Evolutionary conservation across 1,140 invertebrate genomes (phyloP).

Genomic region (Dryas iulia): DNA sequence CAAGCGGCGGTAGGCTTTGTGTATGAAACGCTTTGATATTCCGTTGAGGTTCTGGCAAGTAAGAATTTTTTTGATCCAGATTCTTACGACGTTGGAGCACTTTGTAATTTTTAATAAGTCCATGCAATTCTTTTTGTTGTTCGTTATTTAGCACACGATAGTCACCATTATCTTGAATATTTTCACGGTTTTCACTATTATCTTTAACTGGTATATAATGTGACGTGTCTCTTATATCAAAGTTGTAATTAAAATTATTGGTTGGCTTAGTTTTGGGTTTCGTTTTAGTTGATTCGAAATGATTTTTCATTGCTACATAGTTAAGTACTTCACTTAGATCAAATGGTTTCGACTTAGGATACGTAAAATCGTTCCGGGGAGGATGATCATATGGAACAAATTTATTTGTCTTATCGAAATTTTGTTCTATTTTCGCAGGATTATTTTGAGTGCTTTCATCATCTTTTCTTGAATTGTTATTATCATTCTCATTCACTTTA

Average conservation of each 20-base stretch:
- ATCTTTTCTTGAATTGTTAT: slow-evolving; percentile 26
- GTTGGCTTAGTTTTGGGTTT: slow-evolving; percentile 44
- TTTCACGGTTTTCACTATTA: slow-evolving; percentile 25
- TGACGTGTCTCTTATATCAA: slow-evolving; percentile 31
- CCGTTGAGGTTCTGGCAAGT: slow-evolving; percentile 40
- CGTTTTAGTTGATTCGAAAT: slow-evolving; percentile 65
- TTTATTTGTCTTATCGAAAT: slow-evolving; percentile 50
- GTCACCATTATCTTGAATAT: slow-evolving; percentile 31
- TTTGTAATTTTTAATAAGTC: slow-evolving; percentile 72
- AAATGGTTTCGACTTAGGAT: slow-evolving; percentile 44
- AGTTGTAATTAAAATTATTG: slow-evolving; percentile 31
- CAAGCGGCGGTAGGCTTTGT: slow-evolving; percentile 58
- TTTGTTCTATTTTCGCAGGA: slow-evolving; percentile 22
- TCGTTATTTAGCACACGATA: slow-evolving; percentile 31
- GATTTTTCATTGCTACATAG: slow-evolving; percentile 58
- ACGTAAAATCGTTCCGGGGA: slow-evolving; percentile 41
- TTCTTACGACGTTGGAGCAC: slow-evolving; percentile 59
- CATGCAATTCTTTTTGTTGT: slow-evolving; percentile 54
- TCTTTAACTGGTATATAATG: slow-evolving; percentile 34
- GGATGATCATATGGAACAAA: slow-evolving; percentile 43
- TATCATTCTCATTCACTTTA: slow-evolving; percentile 32
- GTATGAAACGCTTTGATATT: slow-evolving; percentile 49
- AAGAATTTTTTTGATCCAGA: slow-evolving; percentile 37
- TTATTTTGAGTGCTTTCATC: slow-evolving; percentile 12
- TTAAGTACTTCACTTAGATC: slow-evolving; percentile 59